A percentile compares a stretch with the other conserved stretches of the same genome.
Conservation (phyloP, 2,888 invertebrate species). For the Leptogaster cylindrica region DNA sequence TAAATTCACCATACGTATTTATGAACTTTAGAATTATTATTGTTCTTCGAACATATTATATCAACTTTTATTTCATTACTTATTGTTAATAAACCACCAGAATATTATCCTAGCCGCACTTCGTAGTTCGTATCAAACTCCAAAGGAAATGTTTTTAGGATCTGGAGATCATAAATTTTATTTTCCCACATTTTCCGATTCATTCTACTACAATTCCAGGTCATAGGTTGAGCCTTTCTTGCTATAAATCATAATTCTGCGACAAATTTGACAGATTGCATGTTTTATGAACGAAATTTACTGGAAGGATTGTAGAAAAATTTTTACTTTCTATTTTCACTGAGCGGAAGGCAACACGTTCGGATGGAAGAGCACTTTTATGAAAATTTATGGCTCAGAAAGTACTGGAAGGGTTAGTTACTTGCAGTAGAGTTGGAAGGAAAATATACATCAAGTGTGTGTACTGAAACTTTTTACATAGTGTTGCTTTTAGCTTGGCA, state of each 20-base stretch:
- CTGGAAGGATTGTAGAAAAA: constrained; percentile 1
- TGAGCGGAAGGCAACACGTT: not conserved
- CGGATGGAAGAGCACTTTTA: not conserved
- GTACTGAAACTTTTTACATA: constrained; percentile 1
- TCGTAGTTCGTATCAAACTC: too few relatives aligned
- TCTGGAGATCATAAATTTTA: constrained; percentile 21
- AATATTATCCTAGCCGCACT: too few relatives aligned
- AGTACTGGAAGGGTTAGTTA: constrained; percentile 5
- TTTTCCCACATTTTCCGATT: constrained; percentile 12
- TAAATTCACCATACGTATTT: too few relatives aligned
- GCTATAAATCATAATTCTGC: constrained; percentile 36
- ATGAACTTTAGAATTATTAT: too few relatives aligned
- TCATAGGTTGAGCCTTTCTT: constrained; percentile 13
- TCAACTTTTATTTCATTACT: too few relatives aligned
- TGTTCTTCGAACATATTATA: too few relatives aligned
- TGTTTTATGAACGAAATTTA: constrained; percentile 34
- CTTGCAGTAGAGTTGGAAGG: constrained; percentile 6
- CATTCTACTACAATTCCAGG: constrained; percentile 1
- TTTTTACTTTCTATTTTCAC: not conserved
- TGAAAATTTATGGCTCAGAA: constrained; percentile 19
- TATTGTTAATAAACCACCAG: too few relatives aligned
- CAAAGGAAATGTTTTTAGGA: too few relatives aligned
- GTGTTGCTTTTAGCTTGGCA: not conserved
- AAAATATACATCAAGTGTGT: constrained; percentile 10
- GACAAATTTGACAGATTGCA: constrained; percentile 40